Percentiles rank a stretch among this genome's conserved stretches.
These are phyloP conservation scores for Phyllotreta cruciferae DNA, from an alignment of 2,888 invertebrate species.

Conservation along the genomic window DNA sequence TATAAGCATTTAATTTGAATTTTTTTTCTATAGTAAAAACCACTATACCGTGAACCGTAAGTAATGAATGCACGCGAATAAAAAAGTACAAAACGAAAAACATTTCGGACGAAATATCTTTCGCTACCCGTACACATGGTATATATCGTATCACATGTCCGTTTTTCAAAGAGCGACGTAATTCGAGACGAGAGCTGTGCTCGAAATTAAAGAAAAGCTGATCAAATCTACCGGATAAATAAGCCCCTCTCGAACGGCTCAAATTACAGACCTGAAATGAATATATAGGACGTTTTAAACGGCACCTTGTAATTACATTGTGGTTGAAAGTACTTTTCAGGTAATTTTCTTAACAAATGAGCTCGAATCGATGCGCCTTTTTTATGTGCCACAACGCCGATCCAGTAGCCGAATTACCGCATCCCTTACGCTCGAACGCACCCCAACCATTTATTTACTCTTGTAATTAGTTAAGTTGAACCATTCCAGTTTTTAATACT, in stretches of 20 bases:
- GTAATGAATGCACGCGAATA: constrained; percentile 31
- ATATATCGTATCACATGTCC: constrained; percentile 46
- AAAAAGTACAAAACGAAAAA: constrained; percentile 30
- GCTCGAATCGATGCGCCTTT: constrained; percentile 36
- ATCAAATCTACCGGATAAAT: constrained; percentile 60
- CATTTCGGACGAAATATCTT: constrained; percentile 33
- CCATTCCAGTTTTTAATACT: too few relatives aligned
- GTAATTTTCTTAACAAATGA: constrained; percentile 45
- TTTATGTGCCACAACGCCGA: constrained; percentile 16
- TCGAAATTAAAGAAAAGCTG: constrained; percentile 59
- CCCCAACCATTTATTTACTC: too few relatives aligned
- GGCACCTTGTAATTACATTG: constrained; percentile 50
- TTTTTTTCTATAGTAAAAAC: not conserved
- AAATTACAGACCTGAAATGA: constrained; percentile 51
- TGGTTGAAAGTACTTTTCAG: constrained; percentile 45
- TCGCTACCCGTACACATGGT: constrained; percentile 33
- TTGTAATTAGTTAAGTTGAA: too few relatives aligned
- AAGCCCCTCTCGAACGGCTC: constrained; percentile 47
- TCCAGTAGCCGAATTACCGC: constrained; percentile 25
- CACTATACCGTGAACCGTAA: constrained; percentile 32
- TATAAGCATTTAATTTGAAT: too few relatives aligned
- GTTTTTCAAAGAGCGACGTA: constrained; percentile 44
- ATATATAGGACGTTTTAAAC: constrained; percentile 47
- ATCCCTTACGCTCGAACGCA: constrained; percentile 4
- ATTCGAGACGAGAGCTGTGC: constrained; percentile 50